phyloP scores from a whole-genome alignment of 2,888 invertebrate species.

The Acanthococcus lagerstroemiae region DNA sequence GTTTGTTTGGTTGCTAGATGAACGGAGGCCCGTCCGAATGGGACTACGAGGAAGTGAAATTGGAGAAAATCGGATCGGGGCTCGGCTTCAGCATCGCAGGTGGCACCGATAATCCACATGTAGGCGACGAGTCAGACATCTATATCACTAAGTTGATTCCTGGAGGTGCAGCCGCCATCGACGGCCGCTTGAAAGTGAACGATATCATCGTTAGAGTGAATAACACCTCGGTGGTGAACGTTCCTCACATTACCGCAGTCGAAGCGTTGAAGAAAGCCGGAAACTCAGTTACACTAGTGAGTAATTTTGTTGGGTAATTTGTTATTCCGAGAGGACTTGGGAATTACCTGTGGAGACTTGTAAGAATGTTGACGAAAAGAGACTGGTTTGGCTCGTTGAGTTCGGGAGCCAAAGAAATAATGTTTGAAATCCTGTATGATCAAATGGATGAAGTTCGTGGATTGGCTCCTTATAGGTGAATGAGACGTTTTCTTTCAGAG shows the following conservation, averaged over 20 bases:
- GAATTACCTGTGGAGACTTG: not conserved
- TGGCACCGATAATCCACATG: slow-evolving; percentile 93
- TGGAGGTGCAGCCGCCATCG: slow-evolving; percentile 87
- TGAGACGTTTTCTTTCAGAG: too few species aligned
- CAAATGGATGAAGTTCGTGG: too few species aligned
- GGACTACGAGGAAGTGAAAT: slow-evolving; percentile 78
- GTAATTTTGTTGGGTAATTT: too few species aligned
- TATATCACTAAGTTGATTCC: slow-evolving; percentile 96
- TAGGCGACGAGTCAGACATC: slow-evolving; percentile 89
- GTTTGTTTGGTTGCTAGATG: slow-evolving; percentile 40
- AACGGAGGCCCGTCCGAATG: slow-evolving; percentile 64
- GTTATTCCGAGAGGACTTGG: not conserved
- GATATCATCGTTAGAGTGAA: slow-evolving; percentile 95
- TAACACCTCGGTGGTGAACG: slow-evolving; percentile 81
- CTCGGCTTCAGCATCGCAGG: slow-evolving; percentile 98
- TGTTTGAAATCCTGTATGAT: too few species aligned
- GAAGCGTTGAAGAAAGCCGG: slow-evolving; percentile 95
- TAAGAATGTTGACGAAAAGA: too few species aligned
- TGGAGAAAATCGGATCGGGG: slow-evolving; percentile 85
- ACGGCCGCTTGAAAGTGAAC: slow-evolving; percentile 83
- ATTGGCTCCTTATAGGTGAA: too few species aligned
- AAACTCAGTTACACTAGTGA: slow-evolving; percentile 83
- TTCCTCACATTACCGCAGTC: slow-evolving; percentile 89
- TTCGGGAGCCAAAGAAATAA: too few species aligned
- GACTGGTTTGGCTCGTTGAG: too few species aligned